Base-by-base conservation (phyloP, 2,797 vertebrate genomes). In the Gymnothorax javanicus region DNA sequence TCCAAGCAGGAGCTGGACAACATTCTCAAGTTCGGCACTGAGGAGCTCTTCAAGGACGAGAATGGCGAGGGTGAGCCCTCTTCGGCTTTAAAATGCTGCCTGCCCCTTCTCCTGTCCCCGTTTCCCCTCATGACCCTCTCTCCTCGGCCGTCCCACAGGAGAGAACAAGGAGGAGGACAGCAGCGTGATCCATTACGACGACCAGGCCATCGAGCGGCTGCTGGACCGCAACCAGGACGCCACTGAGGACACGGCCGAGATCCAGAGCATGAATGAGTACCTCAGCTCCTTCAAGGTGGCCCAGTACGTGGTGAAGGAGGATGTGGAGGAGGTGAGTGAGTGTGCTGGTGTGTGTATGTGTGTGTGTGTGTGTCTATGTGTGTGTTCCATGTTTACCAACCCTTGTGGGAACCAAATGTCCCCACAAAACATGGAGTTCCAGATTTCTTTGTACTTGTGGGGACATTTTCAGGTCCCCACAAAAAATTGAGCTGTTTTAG, bases 261-360 rank as follows among this genome's bases (percentile, higher is more conserved):
- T 99, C 81, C 98, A 99, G 95, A 99, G 97, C 95, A 99, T 99
- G 99, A 99, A 99, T 83, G 98, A 99, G 84, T 99, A 99, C 94
- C 96, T 99, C 91, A 99, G 99, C 92, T 99, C 99, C 27, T 99
- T 99, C 92, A 99, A 99, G 91, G 98, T 99, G 92, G 99, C 99
- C 50, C 98, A 99, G 91, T 99, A 99, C 86, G 98, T 99, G 89
- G 99, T 99, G 50, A 98, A 98, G 90, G 99, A 99, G 87, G 99
- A 99, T 91, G 99, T 99, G 0, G 99, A 99, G 92, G 98, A 97
- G 96, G 98, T 98, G 93, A 93, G 96, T 95, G 13, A 54, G 43
- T 77, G 13, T 3, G 75, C 54, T 15, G 52, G 77, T n/a, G 13
- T 9, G 77, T 23, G 20, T 9, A 13, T 20, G 73, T 7, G 33